Conservation (phyloP, 2,113 vertebrate genomes). For the Accipiter cooperii region DNA sequence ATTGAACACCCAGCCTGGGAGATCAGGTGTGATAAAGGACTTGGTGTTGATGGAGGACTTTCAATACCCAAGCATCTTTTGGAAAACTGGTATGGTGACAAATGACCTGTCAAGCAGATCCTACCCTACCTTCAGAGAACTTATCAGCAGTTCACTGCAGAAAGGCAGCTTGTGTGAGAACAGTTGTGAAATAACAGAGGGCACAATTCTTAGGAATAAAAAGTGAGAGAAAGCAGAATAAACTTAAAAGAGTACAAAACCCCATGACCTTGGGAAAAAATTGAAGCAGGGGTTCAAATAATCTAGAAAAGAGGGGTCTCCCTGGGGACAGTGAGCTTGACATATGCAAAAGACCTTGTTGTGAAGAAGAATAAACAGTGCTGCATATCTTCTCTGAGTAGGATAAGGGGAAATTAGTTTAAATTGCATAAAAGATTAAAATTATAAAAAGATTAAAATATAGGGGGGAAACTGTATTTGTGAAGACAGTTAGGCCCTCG, state of each 20-base stretch:
- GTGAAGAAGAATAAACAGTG: not conserved
- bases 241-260: not conserved
- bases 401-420: not conserved
- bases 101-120: not conserved
- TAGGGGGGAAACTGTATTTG: not conserved
- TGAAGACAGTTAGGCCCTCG: not conserved
- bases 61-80: not conserved
- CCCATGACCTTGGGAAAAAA: not conserved
- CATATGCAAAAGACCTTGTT: not conserved
- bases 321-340: not conserved
- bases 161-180: not conserved
- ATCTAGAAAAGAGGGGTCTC: not conserved
- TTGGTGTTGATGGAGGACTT: constrained; percentile 1
- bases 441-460: not conserved
- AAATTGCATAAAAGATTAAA: not conserved
- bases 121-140: not conserved
- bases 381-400: not conserved
- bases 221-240: not conserved
- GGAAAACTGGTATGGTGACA: not conserved
- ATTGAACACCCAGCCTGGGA: not conserved
- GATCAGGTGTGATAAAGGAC: not conserved
- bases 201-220: not conserved
- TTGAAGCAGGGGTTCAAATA: not conserved
- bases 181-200: not conserved
- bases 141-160: not conserved